Conservation (phyloP, 2,113 vertebrate species). For the Zosterops japonicus region DNA sequence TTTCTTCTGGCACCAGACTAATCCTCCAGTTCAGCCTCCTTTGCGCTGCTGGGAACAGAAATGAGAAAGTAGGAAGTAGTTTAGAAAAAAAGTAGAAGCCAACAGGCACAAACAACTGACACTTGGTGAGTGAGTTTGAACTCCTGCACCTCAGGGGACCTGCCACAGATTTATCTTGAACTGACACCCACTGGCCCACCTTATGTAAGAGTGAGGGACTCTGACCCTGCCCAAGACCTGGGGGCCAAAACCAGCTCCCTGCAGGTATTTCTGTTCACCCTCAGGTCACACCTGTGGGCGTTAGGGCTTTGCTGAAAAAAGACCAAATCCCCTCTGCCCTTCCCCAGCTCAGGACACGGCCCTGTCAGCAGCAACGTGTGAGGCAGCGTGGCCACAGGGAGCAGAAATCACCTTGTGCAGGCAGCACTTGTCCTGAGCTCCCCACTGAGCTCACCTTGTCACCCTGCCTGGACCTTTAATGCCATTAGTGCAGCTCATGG, state of each 20-base stretch:
- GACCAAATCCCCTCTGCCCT: slow-evolving; percentile 39
- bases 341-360: neutral
- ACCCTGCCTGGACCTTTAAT: slow-evolving; percentile 56
- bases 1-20: neutral
- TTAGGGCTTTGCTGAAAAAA: neutral
- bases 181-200: neutral
- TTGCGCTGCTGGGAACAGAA: neutral
- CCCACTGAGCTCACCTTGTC: slow-evolving; percentile 23
- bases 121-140: neutral
- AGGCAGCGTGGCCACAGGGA: neutral
- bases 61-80: neutral
- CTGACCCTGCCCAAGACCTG: neutral
- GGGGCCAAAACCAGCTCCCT: neutral
- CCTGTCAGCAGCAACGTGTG: neutral
- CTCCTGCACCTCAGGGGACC: neutral
- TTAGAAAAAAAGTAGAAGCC: neutral
- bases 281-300: neutral
- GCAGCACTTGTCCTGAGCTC: neutral
- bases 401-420: neutral
- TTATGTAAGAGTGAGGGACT: neutral
- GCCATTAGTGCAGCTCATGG: slow-evolving; percentile 58
- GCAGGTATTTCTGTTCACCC: neutral
- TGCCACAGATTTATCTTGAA: neutral
- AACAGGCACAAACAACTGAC: neutral
- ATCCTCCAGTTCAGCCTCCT: neutral